Evolutionary conservation across 2,888 invertebrate genomes (phyloP).

Genomic region (Campopleginae sp.): DNA sequence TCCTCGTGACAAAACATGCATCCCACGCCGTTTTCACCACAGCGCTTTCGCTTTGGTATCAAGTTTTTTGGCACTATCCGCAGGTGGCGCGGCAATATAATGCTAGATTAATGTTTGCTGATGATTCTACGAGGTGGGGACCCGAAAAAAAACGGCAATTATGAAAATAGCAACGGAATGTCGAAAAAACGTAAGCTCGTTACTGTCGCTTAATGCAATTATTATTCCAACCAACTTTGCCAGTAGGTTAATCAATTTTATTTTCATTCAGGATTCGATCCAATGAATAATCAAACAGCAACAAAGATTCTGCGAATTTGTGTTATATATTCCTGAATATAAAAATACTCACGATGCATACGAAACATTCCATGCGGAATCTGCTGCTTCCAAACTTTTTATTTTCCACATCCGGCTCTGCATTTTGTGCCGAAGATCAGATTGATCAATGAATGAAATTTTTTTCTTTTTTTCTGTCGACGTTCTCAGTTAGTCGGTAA

Average conservation of each 20-base stretch:
- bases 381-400: too few relatives aligned
- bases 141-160: constrained; percentile 14
- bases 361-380: too few relatives aligned
- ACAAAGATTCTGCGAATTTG: neutral
- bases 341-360: neutral
- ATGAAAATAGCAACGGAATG: neutral
- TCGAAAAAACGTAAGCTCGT: neutral
- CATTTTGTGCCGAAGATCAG: too few relatives aligned
- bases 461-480: too few relatives aligned
- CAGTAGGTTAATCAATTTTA: neutral
- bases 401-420: too few relatives aligned
- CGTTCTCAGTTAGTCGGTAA: too few relatives aligned
- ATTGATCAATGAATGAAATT: too few relatives aligned
- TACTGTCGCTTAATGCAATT: neutral
- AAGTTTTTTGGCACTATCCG: constrained; percentile 46
- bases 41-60: constrained; percentile 21
- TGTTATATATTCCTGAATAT: neutral
- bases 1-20: constrained; percentile 59
- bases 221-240: neutral
- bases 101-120: constrained; percentile 60
- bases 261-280: neutral
- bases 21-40: constrained; percentile 22
- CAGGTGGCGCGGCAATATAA: constrained; percentile 58
- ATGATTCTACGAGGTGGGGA: constrained; percentile 37
- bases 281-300: neutral